Evolutionary conservation across 2,797 vertebrate genomes (phyloP).

Genomic region (Anniella stebbinsi): DNA sequence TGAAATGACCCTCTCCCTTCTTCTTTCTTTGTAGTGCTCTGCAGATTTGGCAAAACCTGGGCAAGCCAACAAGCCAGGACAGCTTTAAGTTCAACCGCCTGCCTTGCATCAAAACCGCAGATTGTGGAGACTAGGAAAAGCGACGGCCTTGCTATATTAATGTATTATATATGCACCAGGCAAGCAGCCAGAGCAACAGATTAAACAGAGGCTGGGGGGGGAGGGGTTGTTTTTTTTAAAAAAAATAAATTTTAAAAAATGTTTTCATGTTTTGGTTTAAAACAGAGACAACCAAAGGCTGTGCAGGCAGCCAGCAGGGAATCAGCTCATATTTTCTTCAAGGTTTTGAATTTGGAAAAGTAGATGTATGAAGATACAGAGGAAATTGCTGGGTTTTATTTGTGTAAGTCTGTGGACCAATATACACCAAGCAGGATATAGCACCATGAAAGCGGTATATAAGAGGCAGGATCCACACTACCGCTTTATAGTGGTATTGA

Average conservation of each 20-base stretch:
- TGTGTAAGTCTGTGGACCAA: neutral
- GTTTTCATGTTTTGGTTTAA: slow-evolving; percentile 47
- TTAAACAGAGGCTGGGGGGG: slow-evolving; percentile 33
- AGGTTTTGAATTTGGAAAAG: neutral
- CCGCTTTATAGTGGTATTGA: too few relatives aligned
- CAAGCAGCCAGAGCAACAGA: slow-evolving; percentile 36
- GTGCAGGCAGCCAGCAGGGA: neutral
- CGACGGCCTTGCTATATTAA: slow-evolving; percentile 46
- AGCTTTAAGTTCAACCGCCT: slow-evolving; percentile 3
- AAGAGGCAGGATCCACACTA: too few relatives aligned
- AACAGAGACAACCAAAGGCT: slow-evolving; percentile 25
- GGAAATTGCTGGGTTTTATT: neutral
- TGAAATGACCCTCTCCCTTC: neutral
- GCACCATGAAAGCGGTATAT: too few relatives aligned
- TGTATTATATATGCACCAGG: slow-evolving; percentile 18
- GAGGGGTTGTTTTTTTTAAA: too few relatives aligned
- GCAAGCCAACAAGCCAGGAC: neutral
- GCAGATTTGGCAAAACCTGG: neutral
- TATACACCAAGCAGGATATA: too few relatives aligned
- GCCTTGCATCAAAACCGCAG: neutral
- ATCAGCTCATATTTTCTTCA: neutral
- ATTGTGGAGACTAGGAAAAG: slow-evolving; percentile 2
- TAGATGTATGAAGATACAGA: neutral
- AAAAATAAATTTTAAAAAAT: slow-evolving; percentile 4
- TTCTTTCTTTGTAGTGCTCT: neutral